Percentiles rank a stretch among this genome's conserved stretches.
Conservation (phyloP, 1,140 invertebrate species). For the Hypsibius dujardini region DNA sequence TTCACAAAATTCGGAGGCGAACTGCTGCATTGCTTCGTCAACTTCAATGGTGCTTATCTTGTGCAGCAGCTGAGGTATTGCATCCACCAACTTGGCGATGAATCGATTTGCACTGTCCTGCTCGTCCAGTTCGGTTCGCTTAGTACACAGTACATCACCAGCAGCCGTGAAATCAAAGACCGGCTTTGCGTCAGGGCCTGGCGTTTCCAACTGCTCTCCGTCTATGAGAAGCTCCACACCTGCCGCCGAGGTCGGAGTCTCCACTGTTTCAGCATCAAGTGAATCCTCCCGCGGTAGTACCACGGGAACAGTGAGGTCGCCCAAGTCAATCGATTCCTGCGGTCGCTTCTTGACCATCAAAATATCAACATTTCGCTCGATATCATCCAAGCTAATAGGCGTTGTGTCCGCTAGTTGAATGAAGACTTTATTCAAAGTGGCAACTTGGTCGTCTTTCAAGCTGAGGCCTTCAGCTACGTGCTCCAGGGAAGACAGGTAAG, state of each 20-base stretch:
- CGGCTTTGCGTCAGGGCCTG: not conserved
- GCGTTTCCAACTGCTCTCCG: not conserved
- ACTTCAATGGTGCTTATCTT: constrained; percentile 10
- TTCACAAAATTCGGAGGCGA: constrained; percentile 12
- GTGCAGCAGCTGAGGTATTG: not conserved
- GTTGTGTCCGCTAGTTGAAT: not conserved
- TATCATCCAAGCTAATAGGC: not conserved
- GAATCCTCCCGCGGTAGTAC: no score
- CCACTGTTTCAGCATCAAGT: no score
- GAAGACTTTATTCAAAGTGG: not conserved
- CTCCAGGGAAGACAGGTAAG: constrained; percentile 3
- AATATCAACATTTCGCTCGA: not conserved
- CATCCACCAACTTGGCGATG: not conserved
- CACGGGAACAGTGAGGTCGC: not conserved
- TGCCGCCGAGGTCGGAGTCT: no score
- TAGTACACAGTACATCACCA: not conserved
- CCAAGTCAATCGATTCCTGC: not conserved
- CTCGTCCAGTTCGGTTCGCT: not conserved
- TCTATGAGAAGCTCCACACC: not conserved
- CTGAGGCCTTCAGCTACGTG: not conserved
- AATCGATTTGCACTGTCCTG: not conserved
- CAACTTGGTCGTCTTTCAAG: not conserved
- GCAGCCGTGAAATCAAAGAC: not conserved
- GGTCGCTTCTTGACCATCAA: not conserved
- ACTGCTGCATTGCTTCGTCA: constrained; percentile 16